Conservation (phyloP, 2,113 vertebrate species). For the Xenotilapia longispinis region DNA sequence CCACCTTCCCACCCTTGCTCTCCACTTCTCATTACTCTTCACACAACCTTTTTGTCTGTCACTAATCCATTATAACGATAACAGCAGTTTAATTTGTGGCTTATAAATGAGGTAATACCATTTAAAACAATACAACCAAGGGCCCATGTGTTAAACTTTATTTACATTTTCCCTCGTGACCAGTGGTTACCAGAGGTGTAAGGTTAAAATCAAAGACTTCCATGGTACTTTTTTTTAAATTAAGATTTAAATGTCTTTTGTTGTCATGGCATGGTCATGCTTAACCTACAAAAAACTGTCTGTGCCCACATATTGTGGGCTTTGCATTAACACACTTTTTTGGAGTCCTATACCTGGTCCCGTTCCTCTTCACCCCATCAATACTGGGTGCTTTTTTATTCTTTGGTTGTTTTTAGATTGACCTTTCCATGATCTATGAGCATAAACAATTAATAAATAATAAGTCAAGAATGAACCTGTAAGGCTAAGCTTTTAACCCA, state of each 20-base stretch:
- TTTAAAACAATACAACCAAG: background rate
- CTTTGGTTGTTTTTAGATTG: background rate
- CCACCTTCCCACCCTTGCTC: slow-evolving; percentile 4
- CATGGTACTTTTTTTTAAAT: background rate
- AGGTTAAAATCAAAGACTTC: background rate
- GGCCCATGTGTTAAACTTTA: background rate
- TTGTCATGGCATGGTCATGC: background rate
- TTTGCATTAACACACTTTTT: background rate
- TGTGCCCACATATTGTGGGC: background rate
- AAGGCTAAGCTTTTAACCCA: background rate
- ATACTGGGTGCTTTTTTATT: background rate
- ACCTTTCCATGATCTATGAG: background rate
- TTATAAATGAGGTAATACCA: background rate
- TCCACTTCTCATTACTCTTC: slow-evolving; percentile 3
- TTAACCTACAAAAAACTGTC: background rate
- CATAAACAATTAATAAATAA: background rate
- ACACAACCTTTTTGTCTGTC: slow-evolving; percentile 3
- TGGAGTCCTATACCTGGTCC: background rate
- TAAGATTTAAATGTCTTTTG: background rate
- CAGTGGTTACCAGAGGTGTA: background rate
- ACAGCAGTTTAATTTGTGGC: background rate
- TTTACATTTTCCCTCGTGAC: background rate
- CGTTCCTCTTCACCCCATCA: background rate
- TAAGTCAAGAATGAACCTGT: background rate
- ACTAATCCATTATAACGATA: background rate